phyloP scores from a whole-genome alignment of 2,888 invertebrate genomes.

The Falcaria lacertinaria region DNA sequence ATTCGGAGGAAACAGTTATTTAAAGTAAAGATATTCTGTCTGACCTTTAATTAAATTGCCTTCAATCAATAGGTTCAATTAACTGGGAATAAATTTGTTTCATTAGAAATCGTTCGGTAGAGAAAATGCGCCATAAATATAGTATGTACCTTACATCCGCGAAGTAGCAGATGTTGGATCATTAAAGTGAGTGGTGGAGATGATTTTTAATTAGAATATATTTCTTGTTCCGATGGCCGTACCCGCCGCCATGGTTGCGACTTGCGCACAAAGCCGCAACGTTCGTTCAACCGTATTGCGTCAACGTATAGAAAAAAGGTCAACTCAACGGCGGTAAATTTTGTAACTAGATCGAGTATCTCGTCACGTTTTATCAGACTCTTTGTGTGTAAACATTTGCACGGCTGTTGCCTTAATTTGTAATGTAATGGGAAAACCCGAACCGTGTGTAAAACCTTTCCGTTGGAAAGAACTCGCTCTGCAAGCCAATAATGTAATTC shows the following conservation, averaged over 20 bases:
- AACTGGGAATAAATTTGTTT: background rate
- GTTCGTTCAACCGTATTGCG: constrained; percentile 28
- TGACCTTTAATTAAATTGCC: constrained; percentile 2
- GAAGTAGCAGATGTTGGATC: background rate
- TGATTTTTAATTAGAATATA: background rate
- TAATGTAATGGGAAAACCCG: background rate
- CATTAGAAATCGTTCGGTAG: background rate
- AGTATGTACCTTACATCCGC: too few species aligned
- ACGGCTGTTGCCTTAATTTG: constrained; percentile 10
- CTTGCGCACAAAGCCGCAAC: background rate
- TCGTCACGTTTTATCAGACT: constrained; percentile 3
- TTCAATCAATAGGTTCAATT: background rate
- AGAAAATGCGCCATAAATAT: background rate
- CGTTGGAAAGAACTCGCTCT: too few species aligned
- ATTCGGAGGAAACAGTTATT: background rate
- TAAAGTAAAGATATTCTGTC: too few species aligned
- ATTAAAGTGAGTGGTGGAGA: background rate
- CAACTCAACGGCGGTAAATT: constrained; percentile 10
- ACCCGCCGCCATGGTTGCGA: background rate
- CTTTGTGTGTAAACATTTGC: constrained; percentile 15
- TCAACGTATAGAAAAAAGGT: constrained; percentile 18
- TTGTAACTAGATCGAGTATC: constrained; percentile 15
- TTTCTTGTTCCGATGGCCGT: background rate
- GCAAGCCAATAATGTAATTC: too few species aligned
- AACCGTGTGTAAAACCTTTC: background rate